These are phyloP conservation scores for Myoxocephalus aenaeus DNA, from an alignment of 2,797 vertebrate species.

Conservation along the genomic window DNA sequence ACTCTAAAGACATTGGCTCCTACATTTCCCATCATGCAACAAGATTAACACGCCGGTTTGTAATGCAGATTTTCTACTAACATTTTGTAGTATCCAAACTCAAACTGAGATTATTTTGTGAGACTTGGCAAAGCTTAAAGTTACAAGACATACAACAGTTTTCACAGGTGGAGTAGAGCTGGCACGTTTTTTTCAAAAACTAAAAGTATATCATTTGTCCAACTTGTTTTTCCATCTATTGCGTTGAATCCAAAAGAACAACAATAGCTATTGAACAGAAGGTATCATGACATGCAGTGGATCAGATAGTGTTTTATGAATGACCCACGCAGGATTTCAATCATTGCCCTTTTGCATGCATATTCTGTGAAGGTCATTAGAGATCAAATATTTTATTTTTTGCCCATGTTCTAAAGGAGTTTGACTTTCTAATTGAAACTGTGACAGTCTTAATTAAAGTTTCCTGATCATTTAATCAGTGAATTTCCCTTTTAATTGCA, in stretches of 20 bases:
- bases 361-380: background rate
- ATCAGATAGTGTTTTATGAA: background rate
- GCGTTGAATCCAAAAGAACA: background rate
- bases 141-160: background rate
- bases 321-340: too few relatives aligned
- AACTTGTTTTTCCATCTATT: background rate
- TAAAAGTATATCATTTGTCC: background rate
- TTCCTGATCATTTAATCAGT: background rate
- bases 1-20: background rate
- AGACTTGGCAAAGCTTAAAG: background rate
- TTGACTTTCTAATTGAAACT: background rate
- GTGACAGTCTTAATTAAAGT: background rate
- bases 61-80: background rate
- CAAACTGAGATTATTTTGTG: background rate
- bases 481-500: background rate
- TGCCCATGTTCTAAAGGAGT: background rate
- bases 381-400: background rate
- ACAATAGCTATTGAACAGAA: background rate
- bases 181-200: background rate
- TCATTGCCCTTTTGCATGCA: background rate
- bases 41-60: background rate
- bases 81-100: background rate
- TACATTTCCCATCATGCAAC: background rate
- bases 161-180: background rate
- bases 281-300: background rate